Evolutionary conservation across 2,113 vertebrate genomes (phyloP).

Genomic region (Takifugu bimaculatus): DNA sequence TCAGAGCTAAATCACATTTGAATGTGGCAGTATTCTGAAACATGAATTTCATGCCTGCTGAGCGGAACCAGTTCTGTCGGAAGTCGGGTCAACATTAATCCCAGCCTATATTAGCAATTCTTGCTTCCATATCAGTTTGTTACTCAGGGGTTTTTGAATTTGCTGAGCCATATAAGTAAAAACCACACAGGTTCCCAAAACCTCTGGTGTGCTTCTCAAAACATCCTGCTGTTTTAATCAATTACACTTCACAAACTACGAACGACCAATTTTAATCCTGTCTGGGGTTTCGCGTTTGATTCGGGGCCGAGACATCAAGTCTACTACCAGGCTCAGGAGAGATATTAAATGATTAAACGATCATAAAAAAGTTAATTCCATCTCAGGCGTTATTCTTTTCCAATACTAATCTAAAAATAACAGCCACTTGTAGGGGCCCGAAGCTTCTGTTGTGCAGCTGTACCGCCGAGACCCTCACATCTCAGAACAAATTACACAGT

Average conservation of each 20-base stretch:
- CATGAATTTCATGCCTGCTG: constrained; percentile 44
- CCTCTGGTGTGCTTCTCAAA: neutral
- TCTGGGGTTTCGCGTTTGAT: no score
- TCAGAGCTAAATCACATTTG: constrained; percentile 17
- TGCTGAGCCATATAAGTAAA: neutral
- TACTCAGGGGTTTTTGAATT: constrained; percentile 8
- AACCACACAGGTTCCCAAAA: neutral
- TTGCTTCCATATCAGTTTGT: constrained; percentile 9
- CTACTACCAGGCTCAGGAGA: constrained; percentile 4
- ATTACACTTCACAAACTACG: neutral
- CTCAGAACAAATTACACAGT: constrained; percentile 26
- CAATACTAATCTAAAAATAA: constrained; percentile 23
- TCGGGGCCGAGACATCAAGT: constrained; percentile 3
- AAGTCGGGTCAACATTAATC: constrained; percentile 34
- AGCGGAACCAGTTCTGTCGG: constrained; percentile 21
- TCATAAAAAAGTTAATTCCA: constrained; percentile 4
- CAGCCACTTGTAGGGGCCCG: constrained; percentile 17
- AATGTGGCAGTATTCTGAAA: constrained; percentile 21
- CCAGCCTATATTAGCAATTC: constrained; percentile 11
- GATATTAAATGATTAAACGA: constrained; percentile 12
- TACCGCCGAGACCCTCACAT: constrained; percentile 22
- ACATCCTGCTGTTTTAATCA: neutral
- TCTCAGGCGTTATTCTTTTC: constrained; percentile 1
- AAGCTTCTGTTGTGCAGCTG: constrained; percentile 39
- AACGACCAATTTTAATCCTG: no score